Base-by-base conservation (phyloP, 2,888 invertebrate species). In the Vannuccia rotundouncinata region DNA sequence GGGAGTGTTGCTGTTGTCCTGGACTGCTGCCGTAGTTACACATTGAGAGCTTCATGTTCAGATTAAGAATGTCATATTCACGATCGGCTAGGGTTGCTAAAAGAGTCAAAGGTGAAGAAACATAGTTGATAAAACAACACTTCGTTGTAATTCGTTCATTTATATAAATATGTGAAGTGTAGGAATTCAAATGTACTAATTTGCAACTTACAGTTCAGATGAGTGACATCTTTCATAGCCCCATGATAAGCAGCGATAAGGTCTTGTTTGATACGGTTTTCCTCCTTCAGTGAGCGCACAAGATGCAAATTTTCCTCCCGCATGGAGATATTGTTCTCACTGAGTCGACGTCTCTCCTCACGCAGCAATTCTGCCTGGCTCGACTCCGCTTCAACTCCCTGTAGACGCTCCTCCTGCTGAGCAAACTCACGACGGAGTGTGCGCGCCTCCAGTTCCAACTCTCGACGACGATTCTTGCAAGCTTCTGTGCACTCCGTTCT, bases 201-300 rank as follows among this genome's bases (percentile, higher is more conserved):
- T n/a, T n/a, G n/a, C n/a, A 45, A 75, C 79, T 79, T n/a, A 79
- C 79, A 30, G 29, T 79, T 73, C 13, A 79, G 76, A 59, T 59
- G 31, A 77, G 95, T 95, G 83, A 94, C 95, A 88, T 95, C 96
- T 59, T 96, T 96, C 79, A 98, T 92, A 83, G 97, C 60, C 17
- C 29, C 29, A 28, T 79, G 79, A 30, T 77, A 77, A 30, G 79
- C 97, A 83, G 95, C 94, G 89, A 98, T 95, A 86, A 99, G 91
- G 90, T 99, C 98, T 85, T 97, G 91, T 90, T 99, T 99, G 89
- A 98, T 93, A 85, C 96, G 92, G 84, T 96, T 99, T 91, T 99
- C 98, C 76, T 95, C 94, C 82, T 94, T 95, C 84, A 99, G 91
- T 86, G 94, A 94, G 86, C 93, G 93, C 90, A 98, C 95, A 85